Evolutionary conservation across 2,888 invertebrate species (phyloP).

Genomic region (Phyto melanocephala): DNA sequence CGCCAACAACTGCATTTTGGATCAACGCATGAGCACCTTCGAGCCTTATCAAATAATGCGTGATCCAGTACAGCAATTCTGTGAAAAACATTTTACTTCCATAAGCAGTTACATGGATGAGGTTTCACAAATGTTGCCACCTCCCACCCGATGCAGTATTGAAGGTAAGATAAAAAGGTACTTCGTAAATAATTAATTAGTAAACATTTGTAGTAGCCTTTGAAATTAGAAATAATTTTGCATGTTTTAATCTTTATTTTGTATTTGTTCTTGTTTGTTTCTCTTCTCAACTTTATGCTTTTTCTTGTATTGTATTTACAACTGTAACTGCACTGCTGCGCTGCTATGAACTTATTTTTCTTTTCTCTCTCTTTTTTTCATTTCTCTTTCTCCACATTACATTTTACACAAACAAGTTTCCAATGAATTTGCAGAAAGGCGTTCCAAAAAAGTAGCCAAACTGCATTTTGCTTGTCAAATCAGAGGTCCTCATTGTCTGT

Average conservation of each 20-base stretch:
- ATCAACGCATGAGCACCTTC: constrained; percentile 89
- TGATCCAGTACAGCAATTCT: constrained; percentile 96
- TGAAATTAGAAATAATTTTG: not conserved
- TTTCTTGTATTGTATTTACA: not conserved
- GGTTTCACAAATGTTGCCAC: constrained; percentile 89
- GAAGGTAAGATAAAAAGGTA: constrained; percentile 85
- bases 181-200: not conserved
- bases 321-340: not conserved
- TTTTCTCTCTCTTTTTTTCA: not conserved
- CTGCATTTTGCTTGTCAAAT: constrained; percentile 94
- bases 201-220: not conserved
- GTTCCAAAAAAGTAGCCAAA: constrained; percentile 92
- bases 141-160: constrained; percentile 95
- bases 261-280: constrained; percentile 49
- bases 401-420: constrained; percentile 71
- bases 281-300: constrained; percentile 40
- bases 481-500: constrained; percentile 90
- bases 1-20: constrained; percentile 79
- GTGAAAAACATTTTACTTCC: constrained; percentile 95
- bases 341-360: not conserved
- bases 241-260: constrained; percentile 47
- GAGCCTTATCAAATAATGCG: constrained; percentile 92
- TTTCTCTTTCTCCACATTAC: not conserved
- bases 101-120: constrained; percentile 95
- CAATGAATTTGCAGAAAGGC: constrained; percentile 82